phyloP scores from a whole-genome alignment of 2,113 vertebrate species.

The Mionectes macconnelli region DNA sequence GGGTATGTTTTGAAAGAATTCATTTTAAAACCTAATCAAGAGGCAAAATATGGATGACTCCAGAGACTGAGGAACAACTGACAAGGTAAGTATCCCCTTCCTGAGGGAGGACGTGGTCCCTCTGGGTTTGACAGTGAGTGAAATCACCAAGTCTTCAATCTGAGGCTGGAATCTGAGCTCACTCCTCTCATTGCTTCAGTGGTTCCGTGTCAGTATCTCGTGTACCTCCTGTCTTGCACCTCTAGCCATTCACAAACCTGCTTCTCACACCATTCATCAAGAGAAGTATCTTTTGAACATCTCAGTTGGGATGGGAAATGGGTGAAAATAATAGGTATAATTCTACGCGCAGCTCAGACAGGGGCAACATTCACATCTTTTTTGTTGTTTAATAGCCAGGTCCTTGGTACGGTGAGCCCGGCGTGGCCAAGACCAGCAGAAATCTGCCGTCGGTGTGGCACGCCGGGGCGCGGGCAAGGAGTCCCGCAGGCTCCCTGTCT shows the following conservation, averaged over 20 bases:
- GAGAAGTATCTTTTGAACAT: background rate
- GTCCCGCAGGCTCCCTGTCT: background rate
- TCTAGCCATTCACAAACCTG: background rate
- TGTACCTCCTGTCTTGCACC: rapidly evolving
- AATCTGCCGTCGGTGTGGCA: background rate
- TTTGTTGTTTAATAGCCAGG: background rate
- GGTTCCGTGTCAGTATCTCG: background rate
- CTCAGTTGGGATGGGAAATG: background rate
- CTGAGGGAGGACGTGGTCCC: background rate
- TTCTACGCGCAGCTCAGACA: background rate
- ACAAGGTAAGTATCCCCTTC: background rate
- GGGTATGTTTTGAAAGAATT: background rate
- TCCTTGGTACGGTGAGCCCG: rapidly evolving
- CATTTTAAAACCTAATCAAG: background rate
- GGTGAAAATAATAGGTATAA: background rate
- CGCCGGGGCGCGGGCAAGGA: rapidly evolving
- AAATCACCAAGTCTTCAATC: background rate
- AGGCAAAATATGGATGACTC: background rate
- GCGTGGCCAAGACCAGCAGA: background rate
- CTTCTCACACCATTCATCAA: background rate
- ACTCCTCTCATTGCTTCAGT: background rate
- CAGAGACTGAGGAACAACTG: background rate
- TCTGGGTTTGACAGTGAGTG: background rate
- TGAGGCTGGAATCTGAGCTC: rapidly evolving
- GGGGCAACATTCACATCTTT: background rate